Evolutionary conservation across 2,113 vertebrate species (phyloP).

Genomic region (Aegithalos caudatus): DNA sequence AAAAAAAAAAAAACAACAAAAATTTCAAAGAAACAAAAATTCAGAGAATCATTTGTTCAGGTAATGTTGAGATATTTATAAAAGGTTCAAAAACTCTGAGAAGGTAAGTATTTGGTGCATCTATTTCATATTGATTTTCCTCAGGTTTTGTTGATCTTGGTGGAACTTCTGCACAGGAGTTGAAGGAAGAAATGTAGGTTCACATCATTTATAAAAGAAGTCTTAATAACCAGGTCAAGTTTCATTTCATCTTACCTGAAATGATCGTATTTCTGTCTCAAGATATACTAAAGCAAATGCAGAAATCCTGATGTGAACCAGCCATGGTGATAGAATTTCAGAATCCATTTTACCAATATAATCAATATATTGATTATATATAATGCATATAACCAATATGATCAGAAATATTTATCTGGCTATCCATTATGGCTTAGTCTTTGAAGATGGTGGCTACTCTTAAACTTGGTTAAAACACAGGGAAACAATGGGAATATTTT

Average conservation of each 20-base stretch:
- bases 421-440: not conserved
- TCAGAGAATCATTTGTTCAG: not conserved
- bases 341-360: not conserved
- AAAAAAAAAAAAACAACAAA: no score
- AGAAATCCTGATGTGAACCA: not conserved
- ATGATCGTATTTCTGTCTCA: not conserved
- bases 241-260: not conserved
- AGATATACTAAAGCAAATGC: not conserved
- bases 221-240: not conserved
- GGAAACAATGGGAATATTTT: not conserved
- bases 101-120: not conserved
- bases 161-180: not conserved
- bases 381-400: not conserved
- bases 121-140: not conserved
- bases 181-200: not conserved
- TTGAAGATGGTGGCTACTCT: not conserved
- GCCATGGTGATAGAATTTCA: not conserved
- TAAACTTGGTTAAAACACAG: not conserved
- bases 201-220: not conserved
- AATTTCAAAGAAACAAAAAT: not conserved
- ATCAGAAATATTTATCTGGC: not conserved
- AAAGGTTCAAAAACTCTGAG: not conserved
- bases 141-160: not conserved
- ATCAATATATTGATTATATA: not conserved
- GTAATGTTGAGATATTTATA: not conserved